Evolutionary conservation across 2,888 invertebrate genomes (phyloP), one percentile per base, ranked within the genome.

Genomic region (Chrysotoxum bicinctum): DNA sequence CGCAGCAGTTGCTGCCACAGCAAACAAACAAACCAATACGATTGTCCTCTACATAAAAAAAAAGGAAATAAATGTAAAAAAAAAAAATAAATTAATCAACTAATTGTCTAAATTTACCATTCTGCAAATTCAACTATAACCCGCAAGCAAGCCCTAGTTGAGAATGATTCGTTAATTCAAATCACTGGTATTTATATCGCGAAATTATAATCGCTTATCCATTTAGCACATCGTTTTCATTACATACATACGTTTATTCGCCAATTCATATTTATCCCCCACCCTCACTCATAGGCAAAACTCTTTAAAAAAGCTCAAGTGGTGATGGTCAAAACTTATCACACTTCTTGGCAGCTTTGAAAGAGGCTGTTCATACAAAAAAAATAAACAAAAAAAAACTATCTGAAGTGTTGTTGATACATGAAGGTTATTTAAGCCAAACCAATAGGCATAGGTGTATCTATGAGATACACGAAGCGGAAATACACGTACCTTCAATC

Each of bases 111-210:
- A 52, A 48, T 72, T 74, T 70, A 85, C 85, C 80, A 85, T 85
- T 80, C 73, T 80, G 76, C 76, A 54, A 80, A 76, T 72, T 60
- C 68, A 75, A 68, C 75, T 80, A 80, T 43, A 60, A 23, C 76
- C 69, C 72, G 26, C 66, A 85, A 80, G 68, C 80, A 85, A 66
- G 70, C 35, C 76, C 80, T 76, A 73, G 80, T 76, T 76, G 73
- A 80, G 80, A 85, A 73, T 85, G 80, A 76, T 76, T 73, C 60
- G 72, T 12, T 68, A 7, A 23, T 6, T 45, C 43, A 23, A 60
- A 54, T 54, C 48, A 14, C 66, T 30, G 66, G 75, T 80, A 84
- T 84, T 84, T 84, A 84, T 84, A 84, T 75, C 54, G 54, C 70
- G 3, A 74, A 21, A 69, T 23, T 21, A 35, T 62, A 76, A 68